Evolutionary conservation across 2,113 vertebrate genomes (phyloP), one percentile per base, ranked within the genome.

Genomic region (Suncus etruscus): DNA sequence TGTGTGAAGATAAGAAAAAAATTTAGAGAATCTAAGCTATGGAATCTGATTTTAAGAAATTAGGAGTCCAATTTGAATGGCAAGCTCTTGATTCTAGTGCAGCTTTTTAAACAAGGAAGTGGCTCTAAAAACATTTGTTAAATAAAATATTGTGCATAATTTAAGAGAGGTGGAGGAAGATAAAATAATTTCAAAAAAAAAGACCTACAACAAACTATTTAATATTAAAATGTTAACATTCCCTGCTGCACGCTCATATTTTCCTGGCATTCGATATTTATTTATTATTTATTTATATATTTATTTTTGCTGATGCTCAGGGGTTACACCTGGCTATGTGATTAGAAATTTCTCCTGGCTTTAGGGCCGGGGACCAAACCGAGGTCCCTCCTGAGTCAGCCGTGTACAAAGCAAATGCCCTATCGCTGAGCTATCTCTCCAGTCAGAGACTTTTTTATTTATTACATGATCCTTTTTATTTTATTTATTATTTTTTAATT

Each of bases 141-240:
- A 78, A n/a, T 70, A 80, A 74, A 29, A 18, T 31, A 77, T 61
- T 32, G 10, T 7, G 20, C 47, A 45, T 22, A 78, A 87, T 79
- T 39, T 65, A 80, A 86, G 80, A 70, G 31, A 86, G 61, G 4
- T 45, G 29, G 47, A 1, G n/a, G 11, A 58, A 8, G 11, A 2
- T 16, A 27, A 22, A 87, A 66, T 18, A 70, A 27, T 68, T 58
- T 75, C n/a, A 66, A 94, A 88, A 48, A 10, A 69, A 68, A 86
- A 50, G 22, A 76, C 48, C 14, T 11, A 14, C 27, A 61, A 27
- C 4, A 50, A 54, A 51, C 74, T 39, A 39, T 68, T 89, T 61
- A 91, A 78, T 74, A 63, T 6, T 24, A 54, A 70, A 61, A 65
- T 31, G 5, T 72, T 90, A 84, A 72, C 1, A 20, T 25, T 58